These are phyloP conservation scores for Sitobion miscanthi DNA, from an alignment of 1,140 invertebrate genomes.

Conservation along the genomic window DNA sequence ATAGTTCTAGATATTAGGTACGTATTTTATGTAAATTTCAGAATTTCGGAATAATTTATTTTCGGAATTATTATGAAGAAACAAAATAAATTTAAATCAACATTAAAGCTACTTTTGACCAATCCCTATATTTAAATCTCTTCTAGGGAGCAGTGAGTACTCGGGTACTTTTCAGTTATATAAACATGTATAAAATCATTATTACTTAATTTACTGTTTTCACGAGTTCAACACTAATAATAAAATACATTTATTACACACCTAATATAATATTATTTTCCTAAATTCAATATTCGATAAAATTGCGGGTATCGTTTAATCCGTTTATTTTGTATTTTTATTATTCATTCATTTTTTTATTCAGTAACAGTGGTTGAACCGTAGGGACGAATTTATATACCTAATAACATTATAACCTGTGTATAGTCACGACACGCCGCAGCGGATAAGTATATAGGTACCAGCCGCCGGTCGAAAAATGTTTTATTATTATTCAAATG, in stretches of 20 bases:
- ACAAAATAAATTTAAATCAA: background rate
- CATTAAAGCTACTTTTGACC: background rate
- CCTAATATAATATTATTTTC: background rate
- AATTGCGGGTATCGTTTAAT: background rate
- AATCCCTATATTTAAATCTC: no score
- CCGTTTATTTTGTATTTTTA: background rate
- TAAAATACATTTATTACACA: background rate
- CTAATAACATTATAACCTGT: background rate
- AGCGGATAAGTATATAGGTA: background rate
- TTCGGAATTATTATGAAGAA: no score
- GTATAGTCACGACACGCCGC: background rate
- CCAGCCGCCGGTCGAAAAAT: background rate
- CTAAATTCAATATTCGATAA: background rate
- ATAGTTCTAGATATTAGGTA: background rate
- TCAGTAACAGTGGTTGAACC: background rate
- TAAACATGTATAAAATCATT: background rate
- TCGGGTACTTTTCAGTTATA: background rate
- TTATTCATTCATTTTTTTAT: background rate
- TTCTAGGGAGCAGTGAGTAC: no score
- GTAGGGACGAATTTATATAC: background rate
- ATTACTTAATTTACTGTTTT: background rate
- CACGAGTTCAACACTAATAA: background rate
- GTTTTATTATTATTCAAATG: conserved; percentile 10
- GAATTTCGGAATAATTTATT: no score
- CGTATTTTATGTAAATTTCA: background rate